Conservation (phyloP, 2,888 invertebrate species). For the Eilema caniola region DNA sequence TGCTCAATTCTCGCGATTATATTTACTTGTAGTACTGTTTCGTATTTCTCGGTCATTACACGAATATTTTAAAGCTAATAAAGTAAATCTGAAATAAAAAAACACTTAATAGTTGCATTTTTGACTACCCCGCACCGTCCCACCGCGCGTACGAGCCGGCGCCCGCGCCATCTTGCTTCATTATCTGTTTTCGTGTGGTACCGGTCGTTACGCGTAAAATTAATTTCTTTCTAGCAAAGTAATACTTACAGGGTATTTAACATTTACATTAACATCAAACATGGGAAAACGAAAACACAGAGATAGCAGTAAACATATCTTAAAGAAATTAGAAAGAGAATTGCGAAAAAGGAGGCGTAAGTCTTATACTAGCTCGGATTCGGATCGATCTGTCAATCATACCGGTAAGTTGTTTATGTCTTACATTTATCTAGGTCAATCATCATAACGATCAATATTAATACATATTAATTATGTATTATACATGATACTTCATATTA, state of each 20-base stretch:
- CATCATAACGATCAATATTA: too few relatives aligned
- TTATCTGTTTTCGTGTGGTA: constrained; percentile 1
- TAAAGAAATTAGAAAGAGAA: background rate
- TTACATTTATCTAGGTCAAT: too few relatives aligned
- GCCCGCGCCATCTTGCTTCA: constrained; percentile 5
- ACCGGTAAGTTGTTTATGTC: too few relatives aligned
- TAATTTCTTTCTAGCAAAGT: background rate
- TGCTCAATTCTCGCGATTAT: too few relatives aligned
- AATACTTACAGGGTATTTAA: background rate
- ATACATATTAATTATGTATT: background rate
- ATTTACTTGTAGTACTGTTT: background rate
- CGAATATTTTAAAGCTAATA: too few relatives aligned
- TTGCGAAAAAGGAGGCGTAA: background rate
- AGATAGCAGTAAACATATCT: background rate
- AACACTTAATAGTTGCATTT: too few relatives aligned
- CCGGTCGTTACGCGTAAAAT: background rate
- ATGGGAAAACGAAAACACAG: background rate
- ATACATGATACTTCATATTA: too few relatives aligned
- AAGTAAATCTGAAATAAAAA: too few relatives aligned
- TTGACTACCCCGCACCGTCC: background rate
- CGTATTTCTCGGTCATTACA: background rate
- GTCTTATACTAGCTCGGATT: background rate
- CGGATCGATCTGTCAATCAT: too few relatives aligned
- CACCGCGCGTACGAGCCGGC: background rate
- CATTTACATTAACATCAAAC: too few relatives aligned